phyloP scores from a whole-genome alignment of 2,888 invertebrate species.

The Drosophila melanosoma region DNA sequence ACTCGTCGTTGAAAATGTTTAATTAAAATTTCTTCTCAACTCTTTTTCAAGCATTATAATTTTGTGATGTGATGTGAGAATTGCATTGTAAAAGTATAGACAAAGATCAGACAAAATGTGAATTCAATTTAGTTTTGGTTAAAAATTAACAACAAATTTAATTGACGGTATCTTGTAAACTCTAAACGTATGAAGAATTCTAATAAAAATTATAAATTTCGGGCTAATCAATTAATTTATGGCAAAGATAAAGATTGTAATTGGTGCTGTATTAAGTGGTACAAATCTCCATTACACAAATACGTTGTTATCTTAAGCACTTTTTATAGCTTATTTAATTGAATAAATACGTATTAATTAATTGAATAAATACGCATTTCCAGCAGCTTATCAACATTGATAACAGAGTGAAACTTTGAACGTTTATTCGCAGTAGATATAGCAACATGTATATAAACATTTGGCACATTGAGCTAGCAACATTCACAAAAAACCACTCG shows the following conservation, averaged over 20 bases:
- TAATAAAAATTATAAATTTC: not conserved
- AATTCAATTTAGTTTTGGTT: not conserved
- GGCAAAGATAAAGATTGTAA: not conserved
- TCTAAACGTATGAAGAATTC: not conserved
- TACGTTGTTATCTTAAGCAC: not conserved
- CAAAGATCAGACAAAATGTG: constrained; percentile 5
- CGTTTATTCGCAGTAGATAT: not conserved
- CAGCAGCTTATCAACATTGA: constrained; percentile 24
- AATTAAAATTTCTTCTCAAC: constrained; percentile 59
- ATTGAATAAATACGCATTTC: too few relatives aligned
- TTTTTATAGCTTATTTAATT: not conserved
- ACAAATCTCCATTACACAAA: constrained; percentile 1
- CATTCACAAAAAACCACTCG: constrained; percentile 24
- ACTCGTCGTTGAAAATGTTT: constrained; percentile 49
- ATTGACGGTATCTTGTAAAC: not conserved
- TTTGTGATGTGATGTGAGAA: constrained; percentile 36
- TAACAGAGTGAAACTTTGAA: not conserved
- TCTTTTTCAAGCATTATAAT: constrained; percentile 37
- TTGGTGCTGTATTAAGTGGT: not conserved
- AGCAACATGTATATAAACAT: constrained; percentile 15
- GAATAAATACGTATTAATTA: not conserved
- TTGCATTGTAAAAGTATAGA: constrained; percentile 32
- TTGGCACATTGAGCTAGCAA: constrained; percentile 21
- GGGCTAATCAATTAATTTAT: not conserved
- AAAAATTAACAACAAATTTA: not conserved